phyloP scores from a whole-genome alignment of 2,797 vertebrate genomes.

The Sebastes baramenuke region DNA sequence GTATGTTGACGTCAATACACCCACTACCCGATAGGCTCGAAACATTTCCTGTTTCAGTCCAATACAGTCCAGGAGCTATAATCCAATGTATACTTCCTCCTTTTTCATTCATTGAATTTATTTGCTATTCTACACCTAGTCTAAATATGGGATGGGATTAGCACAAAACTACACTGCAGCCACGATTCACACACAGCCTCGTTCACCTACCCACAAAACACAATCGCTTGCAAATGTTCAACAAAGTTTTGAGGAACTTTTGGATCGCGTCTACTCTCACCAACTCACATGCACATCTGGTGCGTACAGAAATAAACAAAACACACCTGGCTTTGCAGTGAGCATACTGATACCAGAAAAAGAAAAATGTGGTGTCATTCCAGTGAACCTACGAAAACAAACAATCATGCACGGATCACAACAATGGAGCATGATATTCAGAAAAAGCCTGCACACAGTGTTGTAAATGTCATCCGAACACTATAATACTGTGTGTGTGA shows the following conservation, averaged over 20 bases:
- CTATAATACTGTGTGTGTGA: neutral
- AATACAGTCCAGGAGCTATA: neutral
- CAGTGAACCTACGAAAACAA: neutral
- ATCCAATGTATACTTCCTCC: neutral
- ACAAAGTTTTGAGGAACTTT: neutral
- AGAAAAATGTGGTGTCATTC: neutral
- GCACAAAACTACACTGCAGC: neutral
- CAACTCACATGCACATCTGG: neutral
- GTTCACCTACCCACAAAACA: neutral
- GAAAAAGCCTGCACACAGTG: neutral
- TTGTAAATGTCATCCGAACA: neutral
- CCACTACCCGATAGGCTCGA: neutral
- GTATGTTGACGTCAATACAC: neutral
- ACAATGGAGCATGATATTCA: constrained; percentile 18
- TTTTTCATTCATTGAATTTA: neutral
- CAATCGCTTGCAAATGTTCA: neutral
- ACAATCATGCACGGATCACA: neutral
- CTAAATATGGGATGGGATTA: neutral
- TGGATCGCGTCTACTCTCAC: neutral
- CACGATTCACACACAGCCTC: neutral
- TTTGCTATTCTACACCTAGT: neutral
- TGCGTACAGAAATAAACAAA: neutral
- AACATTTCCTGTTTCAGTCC: neutral
- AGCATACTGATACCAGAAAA: neutral
- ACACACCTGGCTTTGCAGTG: neutral